Evolutionary conservation across 2,888 invertebrate species (phyloP), one percentile per base, ranked within the genome.

Genomic region (Dryadula phaetusa): DNA sequence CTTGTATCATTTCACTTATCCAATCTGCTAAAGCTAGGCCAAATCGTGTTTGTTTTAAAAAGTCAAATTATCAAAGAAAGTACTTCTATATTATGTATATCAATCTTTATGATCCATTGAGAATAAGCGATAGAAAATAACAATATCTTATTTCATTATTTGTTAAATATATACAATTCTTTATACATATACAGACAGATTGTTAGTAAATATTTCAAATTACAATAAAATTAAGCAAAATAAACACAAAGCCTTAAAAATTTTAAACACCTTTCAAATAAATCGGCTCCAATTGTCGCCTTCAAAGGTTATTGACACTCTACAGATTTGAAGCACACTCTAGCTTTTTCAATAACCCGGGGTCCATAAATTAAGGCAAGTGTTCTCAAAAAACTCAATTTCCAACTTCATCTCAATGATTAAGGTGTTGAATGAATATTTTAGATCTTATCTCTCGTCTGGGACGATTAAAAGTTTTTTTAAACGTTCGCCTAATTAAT

Each of bases 311-410:
- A 67, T 67, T 70, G 65, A 64, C 71, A 65, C 66, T 69, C 64
- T 56, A 47, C 66, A 67, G 71, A 63, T 69, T 70, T 70, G 34
- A 61, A 72, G 72, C 47, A 53, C 62, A 44, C 65, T 66, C 53
- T 63, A 72, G 75, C 72, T 72, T 77, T 77, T 77, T 73, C 76
- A 76, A 76, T 77, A 76, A 75, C 70, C 62, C 64, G 74, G 78
- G 78, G 77, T 78, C 75, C 78, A 78, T 77, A 78, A 77, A 78
- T 78, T 78, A 78, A 74, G 70, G 71, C 67, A 34, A 66, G 63
- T 62, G 64, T 70, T 66, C 71, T 75, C 73, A 69, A 77, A 74
- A 75, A 74, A 75, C 71, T 74, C 74, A 76, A 76, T 75, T 74
- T 74, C 70, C 66, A 73, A 70, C 70, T 72, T 71, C 72, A 70